Percentiles rank a stretch among this genome's conserved stretches.
These are phyloP conservation scores for Clarias gariepinus DNA, from an alignment of 2,113 vertebrate genomes.

Conservation along the genomic window DNA sequence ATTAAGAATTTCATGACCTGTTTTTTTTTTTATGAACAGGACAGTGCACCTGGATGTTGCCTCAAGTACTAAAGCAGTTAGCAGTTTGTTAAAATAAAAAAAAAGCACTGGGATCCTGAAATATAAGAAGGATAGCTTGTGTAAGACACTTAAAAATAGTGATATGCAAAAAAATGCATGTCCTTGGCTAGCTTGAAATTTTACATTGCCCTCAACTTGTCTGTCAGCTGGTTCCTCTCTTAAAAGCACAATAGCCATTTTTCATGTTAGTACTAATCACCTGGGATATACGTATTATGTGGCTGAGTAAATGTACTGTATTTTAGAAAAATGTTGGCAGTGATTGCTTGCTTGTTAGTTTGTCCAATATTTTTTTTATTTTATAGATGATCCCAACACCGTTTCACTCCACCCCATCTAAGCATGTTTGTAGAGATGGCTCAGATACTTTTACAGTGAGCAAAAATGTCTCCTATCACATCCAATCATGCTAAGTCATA, in stretches of 20 bases:
- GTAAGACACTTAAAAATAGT: not conserved
- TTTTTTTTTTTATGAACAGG: not conserved
- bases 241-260: not conserved
- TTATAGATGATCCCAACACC: not conserved
- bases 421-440: not conserved
- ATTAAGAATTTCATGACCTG: slow-evolving; percentile 12
- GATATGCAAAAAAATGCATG: not conserved
- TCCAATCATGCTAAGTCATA: too few species aligned
- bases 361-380: not conserved
- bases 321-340: not conserved
- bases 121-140: not conserved
- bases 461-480: not conserved
- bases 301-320: too few species aligned
- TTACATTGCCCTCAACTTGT: not conserved
- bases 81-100: not conserved
- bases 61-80: not conserved
- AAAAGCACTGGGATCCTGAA: not conserved
- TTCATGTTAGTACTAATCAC: not conserved
- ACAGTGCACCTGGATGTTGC: slow-evolving; percentile 3
- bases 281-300: not conserved
- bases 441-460: not conserved
- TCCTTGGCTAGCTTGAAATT: not conserved
- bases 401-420: not conserved
- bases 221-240: not conserved
- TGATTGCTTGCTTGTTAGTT: not conserved